Evolutionary conservation across 1,140 invertebrate genomes (phyloP), one percentile per base, ranked within the genome.

Genomic region (Trissolcus basalis): DNA sequence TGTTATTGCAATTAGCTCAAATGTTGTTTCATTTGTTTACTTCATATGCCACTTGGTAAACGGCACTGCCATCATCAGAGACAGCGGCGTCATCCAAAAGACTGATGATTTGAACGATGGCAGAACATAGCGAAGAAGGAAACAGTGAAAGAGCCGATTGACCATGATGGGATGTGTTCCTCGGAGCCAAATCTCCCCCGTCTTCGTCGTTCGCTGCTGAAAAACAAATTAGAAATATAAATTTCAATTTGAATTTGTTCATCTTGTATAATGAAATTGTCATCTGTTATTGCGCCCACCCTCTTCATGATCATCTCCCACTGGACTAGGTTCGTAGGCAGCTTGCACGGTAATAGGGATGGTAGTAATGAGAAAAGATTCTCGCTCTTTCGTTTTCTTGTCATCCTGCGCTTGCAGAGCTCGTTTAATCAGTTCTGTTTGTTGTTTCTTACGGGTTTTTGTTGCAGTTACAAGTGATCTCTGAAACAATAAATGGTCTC

Each of bases 361-460:
- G n/a, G 96, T 96, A 3, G 97, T 98, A 65, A 99, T 96, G 15
- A 97, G 91, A 89, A 98, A 99, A 77, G 96, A 97, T 88, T 99
- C 97, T 39, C 98, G 87, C 82, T 98, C 97, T 35, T 95, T 93
- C 15, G 96, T 90, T 83, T 97, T 96, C 80, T 98, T 96, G 83
- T 99, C 97, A 83, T 99, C 96, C 82, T 98, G 96, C 27, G 96
- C 96, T 85, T 98, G 94, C 11, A 99, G 89, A 10, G 97, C 98
- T 86, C 94, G 93, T 82, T 97, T 95, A 35, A 99, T 97, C 55
- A 98, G 92, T 89, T 99, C 98, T 36, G 98, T 98, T 87, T 99
- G 97, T 85, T 99, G 97, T 84, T 99, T 99, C 80, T 99, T 97
- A 14, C 98, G 91, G 0, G 98, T 99, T 86, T 99, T 98, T 0